Evolutionary conservation across 1,140 invertebrate genomes (phyloP), one percentile per base, ranked within the genome.

Genomic region (Drosophila punjabiensis): DNA sequence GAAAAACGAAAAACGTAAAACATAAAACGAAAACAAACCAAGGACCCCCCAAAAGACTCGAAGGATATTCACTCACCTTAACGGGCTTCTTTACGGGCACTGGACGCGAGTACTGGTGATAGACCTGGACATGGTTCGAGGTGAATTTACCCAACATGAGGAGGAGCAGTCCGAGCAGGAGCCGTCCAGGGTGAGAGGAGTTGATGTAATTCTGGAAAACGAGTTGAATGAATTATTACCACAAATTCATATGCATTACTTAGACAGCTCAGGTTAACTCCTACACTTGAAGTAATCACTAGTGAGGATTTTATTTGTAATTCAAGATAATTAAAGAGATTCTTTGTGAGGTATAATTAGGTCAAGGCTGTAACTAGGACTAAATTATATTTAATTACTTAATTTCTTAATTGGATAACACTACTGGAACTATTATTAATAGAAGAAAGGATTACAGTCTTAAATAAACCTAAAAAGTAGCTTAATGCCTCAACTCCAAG

Each of bases 71-170:
- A 74, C 85, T 90, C 67, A 92, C 91, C 88, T 92, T 92, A 14
- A 88, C 84, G 64, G 91, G 82, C 66, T 92, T 92, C 75, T 90
- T 92, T 65, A 92, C 63, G 77, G 88, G 68, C 50, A 82, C 77
- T 56, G 91, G 74, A 56, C 91, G 88, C 53, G 88, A 87, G 70
- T 92, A 92, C 70, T 92, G 91, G 64, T 92, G 91, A 79, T 92
- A 92, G 63, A 92, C 91, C 76, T 92, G 91, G 64, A 92, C 91
- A 92, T 92, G 91, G 60, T 92, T 92, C 53, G 91, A 92, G 66
- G 91, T 92, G 63, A 92, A 92, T 92, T 92, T 92, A 28, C 91
- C 91, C 91, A 92, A 92, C 91, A 92, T 92, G 76, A 86, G 81
- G 47, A 67, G 79, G 35, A 60, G 59, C 50, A 41, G 16, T 9